Conservation (phyloP, 2,113 vertebrate species). For the Cygnus atratus region DNA sequence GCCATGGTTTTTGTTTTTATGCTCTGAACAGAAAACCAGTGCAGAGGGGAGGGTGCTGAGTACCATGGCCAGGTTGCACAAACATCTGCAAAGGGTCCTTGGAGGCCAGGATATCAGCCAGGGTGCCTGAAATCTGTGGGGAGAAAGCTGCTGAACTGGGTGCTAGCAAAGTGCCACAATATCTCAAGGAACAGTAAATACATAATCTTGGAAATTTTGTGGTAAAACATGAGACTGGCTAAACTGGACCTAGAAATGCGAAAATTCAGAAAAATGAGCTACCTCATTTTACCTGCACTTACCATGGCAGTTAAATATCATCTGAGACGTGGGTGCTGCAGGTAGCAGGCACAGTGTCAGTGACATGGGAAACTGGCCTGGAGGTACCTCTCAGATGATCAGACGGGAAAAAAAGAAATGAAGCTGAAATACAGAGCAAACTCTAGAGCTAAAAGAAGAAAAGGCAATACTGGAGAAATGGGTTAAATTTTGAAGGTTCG, state of each 20-base stretch:
- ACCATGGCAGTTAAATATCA: neutral
- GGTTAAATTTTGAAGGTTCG: neutral
- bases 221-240: neutral
- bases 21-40: neutral
- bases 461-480: neutral
- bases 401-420: neutral
- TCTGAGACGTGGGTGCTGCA: neutral
- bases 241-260: neutral
- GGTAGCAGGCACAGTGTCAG: neutral
- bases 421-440: neutral
- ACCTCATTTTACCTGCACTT: neutral
- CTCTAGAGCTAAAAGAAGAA: neutral
- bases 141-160: neutral
- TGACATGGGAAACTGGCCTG: neutral
- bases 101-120: neutral
- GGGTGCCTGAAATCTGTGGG: neutral
- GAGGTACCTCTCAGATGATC: neutral
- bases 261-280: neutral
- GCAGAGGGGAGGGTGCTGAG: accelerated
- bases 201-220: neutral
- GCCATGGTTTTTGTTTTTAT: neutral
- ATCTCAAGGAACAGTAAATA: neutral
- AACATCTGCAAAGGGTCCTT: neutral
- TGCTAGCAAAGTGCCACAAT: neutral
- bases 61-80: accelerated